These are phyloP conservation scores for Heteronetta atricapilla DNA, from an alignment of 2,113 vertebrate genomes.

Conservation along the genomic window DNA sequence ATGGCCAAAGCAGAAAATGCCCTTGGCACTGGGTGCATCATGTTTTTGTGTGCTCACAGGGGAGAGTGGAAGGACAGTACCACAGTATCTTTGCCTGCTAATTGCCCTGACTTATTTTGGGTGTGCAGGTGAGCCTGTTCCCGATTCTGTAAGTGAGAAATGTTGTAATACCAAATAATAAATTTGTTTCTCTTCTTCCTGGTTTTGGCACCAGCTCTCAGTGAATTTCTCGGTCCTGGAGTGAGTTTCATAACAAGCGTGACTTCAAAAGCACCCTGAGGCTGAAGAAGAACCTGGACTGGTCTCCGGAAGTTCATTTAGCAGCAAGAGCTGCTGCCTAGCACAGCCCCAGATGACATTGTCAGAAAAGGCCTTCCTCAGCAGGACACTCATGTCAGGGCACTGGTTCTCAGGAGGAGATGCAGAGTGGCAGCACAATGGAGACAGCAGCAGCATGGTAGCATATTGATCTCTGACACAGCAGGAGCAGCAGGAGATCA, in stretches of 20 bases:
- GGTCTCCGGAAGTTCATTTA: neutral
- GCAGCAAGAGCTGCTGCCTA: neutral
- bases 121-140: neutral
- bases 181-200: neutral
- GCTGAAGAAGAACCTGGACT: neutral
- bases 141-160: neutral
- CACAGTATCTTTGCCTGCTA: neutral
- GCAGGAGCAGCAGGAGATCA: neutral
- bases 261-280: neutral
- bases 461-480: neutral
- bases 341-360: neutral
- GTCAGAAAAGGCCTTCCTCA: neutral
- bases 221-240: neutral
- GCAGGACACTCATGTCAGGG: slow-evolving; percentile 4
- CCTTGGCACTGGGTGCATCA: neutral
- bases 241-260: neutral
- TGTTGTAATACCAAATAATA: neutral
- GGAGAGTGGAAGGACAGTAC: neutral
- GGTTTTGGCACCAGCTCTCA: neutral
- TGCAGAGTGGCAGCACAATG: neutral
- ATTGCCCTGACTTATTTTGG: neutral
- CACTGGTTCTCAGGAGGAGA: neutral
- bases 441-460: neutral
- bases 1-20: neutral
- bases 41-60: neutral